phyloP scores from a whole-genome alignment of 2,113 vertebrate genomes.

The Coptodon bakossiorum region DNA sequence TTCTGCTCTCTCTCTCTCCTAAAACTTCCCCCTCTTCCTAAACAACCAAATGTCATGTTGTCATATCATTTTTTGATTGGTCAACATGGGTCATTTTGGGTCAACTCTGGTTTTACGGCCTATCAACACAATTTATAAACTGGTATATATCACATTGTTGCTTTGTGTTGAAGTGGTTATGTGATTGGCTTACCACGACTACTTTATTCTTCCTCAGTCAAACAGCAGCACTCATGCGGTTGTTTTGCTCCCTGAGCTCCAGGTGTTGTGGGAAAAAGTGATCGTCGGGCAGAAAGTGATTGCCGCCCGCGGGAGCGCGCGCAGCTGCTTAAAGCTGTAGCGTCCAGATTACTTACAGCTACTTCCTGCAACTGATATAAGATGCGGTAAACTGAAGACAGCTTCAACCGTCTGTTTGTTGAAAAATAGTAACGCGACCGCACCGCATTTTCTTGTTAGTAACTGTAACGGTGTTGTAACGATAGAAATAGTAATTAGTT shows the following conservation, averaged over 20 bases:
- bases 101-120: background rate
- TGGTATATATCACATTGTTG: accelerated
- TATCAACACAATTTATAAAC: accelerated
- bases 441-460: background rate
- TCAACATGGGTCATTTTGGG: no score
- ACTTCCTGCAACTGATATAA: no score
- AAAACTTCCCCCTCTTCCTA: no score
- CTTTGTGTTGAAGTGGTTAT: background rate
- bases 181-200: accelerated
- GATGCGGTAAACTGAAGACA: accelerated
- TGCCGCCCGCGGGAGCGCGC: no score
- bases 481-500: accelerated
- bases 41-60: no score
- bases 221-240: background rate
- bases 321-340: no score
- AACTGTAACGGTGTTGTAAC: accelerated
- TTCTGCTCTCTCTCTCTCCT: accelerated
- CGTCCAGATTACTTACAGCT: no score
- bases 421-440: accelerated
- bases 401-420: background rate
- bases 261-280: background rate
- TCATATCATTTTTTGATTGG: no score
- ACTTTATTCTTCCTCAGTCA: accelerated
- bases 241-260: accelerated
- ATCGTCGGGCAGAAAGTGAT: accelerated